Evolutionary conservation across 2,797 vertebrate genomes (phyloP), one percentile per base, ranked within the genome.

Genomic region (Centropyge bicolor): DNA sequence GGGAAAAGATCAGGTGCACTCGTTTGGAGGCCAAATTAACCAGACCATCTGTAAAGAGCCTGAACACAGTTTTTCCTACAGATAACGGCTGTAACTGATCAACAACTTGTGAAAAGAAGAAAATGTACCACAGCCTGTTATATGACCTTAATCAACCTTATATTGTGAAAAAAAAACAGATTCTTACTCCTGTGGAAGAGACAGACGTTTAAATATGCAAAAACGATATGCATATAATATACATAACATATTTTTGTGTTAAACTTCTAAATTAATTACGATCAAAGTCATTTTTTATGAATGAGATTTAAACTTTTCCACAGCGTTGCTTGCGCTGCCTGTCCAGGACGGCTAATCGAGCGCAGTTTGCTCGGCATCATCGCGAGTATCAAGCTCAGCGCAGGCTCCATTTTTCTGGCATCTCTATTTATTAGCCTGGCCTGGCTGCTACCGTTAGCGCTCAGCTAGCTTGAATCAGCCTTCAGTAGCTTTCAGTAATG

Each of bases 401-500:
- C 0, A 0, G 0, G 63, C 8, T 92, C 89, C 84, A 89, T 46
- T 74, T 72, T 14, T 93, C 91, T 80, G 83, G 0, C 43, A 70
- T 94, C 91, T 81, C 19, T 89, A 76, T 90, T 82, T 91, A 86
- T 86, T 82, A 85, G 78, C 69, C 56, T 60, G 67, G 88, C 46
- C 89, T 91, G 3, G 52, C 46, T 57, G 59, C 49, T 3, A 45
- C 65, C 57, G 57, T 22, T 17, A 31, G 75, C 27, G 76, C 22
- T 70, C 27, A 82, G 82, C 77, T 84, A 82, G 78, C 83, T 70
- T 2, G 1, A 22, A n/a, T 41, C n/a, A 31, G 22, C 41, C 14
- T n/a, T n/a, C 38, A 2, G 1, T 14, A 38, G 31, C 45, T 14
- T 6, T 8, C 3, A 71, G 89, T 73, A 62, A 90, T 90, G 91